A percentile compares a stretch with the other conserved stretches of the same genome.
Conservation (phyloP, 2,113 vertebrate species). For the Anser cygnoides region DNA sequence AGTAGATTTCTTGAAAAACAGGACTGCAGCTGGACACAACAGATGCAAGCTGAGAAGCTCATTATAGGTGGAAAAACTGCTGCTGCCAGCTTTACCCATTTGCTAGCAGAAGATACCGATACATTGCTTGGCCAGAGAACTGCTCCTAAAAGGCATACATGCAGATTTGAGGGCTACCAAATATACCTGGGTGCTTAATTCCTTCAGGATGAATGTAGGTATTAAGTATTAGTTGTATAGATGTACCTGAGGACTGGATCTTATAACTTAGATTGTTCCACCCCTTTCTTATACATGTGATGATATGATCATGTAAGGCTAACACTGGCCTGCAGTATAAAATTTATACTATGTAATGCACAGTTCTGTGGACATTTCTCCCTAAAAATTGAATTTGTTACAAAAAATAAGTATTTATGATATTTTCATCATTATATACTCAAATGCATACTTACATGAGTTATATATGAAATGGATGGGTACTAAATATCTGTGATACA, state of each 20-base stretch:
- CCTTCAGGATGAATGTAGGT: not conserved
- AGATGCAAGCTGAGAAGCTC: not conserved
- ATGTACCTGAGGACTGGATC: not conserved
- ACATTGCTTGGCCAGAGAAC: not conserved
- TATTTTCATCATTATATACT: not conserved
- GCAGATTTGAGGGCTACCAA: not conserved
- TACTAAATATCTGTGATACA: not conserved
- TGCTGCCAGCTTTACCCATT: not conserved
- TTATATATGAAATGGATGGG: not conserved
- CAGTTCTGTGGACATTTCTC: not conserved
- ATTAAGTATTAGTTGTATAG: not conserved
- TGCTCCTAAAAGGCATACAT: not conserved
- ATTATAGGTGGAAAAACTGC: not conserved
- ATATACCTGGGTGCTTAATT: not conserved
- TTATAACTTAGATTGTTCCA: not conserved
- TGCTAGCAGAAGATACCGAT: not conserved
- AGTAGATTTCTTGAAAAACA: not conserved
- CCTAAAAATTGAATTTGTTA: not conserved
- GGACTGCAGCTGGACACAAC: not conserved
- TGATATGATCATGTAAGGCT: not conserved
- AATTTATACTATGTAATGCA: accelerated
- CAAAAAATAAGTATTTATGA: not conserved
- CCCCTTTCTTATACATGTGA: not conserved
- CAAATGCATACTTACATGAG: not conserved
- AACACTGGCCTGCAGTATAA: not conserved